Evolutionary conservation across 2,797 vertebrate genomes (phyloP).

Genomic region (Peromyscus attwateri): DNA sequence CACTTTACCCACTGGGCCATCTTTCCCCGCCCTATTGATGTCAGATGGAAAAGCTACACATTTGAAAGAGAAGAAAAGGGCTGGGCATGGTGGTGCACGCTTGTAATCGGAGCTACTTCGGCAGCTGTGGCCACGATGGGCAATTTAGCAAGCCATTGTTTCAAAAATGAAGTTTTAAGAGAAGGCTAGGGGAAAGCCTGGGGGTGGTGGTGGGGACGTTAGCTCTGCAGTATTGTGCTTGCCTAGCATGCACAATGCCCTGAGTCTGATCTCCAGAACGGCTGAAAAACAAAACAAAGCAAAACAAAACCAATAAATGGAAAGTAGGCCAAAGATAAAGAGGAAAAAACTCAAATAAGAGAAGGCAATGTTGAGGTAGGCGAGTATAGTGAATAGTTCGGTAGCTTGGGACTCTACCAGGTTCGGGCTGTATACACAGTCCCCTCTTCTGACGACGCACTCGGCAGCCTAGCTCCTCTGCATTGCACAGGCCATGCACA

Average conservation of each 20-base stretch:
- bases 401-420: background rate
- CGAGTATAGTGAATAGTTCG: background rate
- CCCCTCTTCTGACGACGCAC: background rate
- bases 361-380: background rate
- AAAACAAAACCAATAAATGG: background rate
- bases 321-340: constrained; percentile 27
- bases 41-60: background rate
- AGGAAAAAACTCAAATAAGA: constrained; percentile 6
- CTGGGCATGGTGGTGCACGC: background rate
- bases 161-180: background rate
- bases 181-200: background rate
- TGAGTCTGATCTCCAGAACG: background rate
- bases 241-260: background rate
- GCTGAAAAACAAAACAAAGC: background rate
- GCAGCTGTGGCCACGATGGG: background rate
- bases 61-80: constrained; percentile 7
- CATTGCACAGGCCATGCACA: background rate
- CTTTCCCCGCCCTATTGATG: background rate
- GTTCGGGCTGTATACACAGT: background rate
- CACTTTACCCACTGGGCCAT: background rate
- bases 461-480: background rate
- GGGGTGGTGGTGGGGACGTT: background rate
- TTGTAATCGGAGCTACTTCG: background rate
- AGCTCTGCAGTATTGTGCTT: background rate
- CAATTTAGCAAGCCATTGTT: background rate